Base-by-base conservation (phyloP, 2,113 vertebrate species). In the Sterna hirundo region DNA sequence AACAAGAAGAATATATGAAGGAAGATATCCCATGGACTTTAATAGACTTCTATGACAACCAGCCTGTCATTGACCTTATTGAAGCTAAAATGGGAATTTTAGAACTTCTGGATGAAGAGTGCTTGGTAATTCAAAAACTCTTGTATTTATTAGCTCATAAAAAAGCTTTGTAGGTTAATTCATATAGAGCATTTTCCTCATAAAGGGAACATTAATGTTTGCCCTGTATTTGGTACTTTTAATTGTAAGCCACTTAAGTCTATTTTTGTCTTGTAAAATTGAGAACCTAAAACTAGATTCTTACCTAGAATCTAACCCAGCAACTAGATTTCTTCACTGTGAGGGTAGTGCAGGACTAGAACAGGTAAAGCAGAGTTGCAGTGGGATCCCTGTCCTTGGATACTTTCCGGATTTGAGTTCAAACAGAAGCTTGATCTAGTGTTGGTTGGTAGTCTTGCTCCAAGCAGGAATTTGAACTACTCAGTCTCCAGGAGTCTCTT, bases 1-100 rank as follows among this genome's bases (percentile, higher is more conserved):
- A 99, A 94, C 99, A 99, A 97, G 99, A 99, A 96, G 99, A 99
- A 93, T 99, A 99, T 88, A 99, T 99, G 99, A 99, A 99, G 70
- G 99, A 99, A 97, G 98, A 99, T 92, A 99, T 99, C 85, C 99
- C 99, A 1, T 99, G 99, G 99, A 99, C 99, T 14, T 97, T 99
- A 83, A 99, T 99, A 66, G 99, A 99, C 94, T 99, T 99, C 95
- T 99, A 99, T 96, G 99, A 99, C 97, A 99, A 99, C 71, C 99
- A 99, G 75, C 98, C 98, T 6, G 99, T 99, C 93, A 99, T 99
- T 95, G 99, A 99, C 96, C 98, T 99, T 75, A 99, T 99, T 79
- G 99, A 99, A 98, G 98, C 99, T 65, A 99, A 99, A 97, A 99
- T 99, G 99, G 99, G 99, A 52, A 99, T 99, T 95, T 97, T 99